Base-by-base conservation (phyloP, 1,140 invertebrate genomes). In the Drosophila orosa region DNA sequence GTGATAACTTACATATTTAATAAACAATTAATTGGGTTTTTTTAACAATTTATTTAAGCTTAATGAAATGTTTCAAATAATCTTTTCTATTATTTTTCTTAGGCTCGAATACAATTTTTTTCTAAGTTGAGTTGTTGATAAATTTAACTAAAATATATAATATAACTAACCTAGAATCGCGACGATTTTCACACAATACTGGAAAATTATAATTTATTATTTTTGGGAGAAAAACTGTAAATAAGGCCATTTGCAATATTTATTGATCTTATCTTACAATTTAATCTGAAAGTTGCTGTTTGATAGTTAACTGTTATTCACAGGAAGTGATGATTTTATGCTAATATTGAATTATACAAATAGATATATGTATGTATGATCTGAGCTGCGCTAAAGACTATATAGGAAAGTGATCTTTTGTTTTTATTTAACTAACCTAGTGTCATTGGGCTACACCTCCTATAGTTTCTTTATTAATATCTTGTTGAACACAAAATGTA, bases 161-260 rank as follows among this genome's bases (percentile, higher is more conserved):
- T 47, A 27, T 5, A 27, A 27, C 24, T 27, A 50, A 31, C 27
- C 47, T 31, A 31, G 10, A 50, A 50, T 31, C 25, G 22, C 22
- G 22, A 8, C 22, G 19, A 9, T 6, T 22, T 27, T 31, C 12
- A 31, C 17, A 31, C 27, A 13, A 19, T 19, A 50, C 29, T 52
- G 17, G 12, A n/a, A 50, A 50, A 50, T 31, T 8, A 50, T 19
- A 12, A 13, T 48, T n/a, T 48, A 13, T 50, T 50, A 2, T 12
- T 12, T 29, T 17, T 31, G 6, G 6, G 7, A 31, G 8, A 9
- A 12, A 52, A 22, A 15, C 47, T 31, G 47, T 50, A 31, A 50
- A 50, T 50, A 50, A 33, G 48, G 48, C 47, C 27, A 50, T 50
- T 50, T 31, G 17, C 12, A 15, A 9, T 33, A 52, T 50, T 50